These are phyloP conservation scores for Chionomys nivalis DNA, from an alignment of 2,113 vertebrate genomes.

Conservation along the genomic window DNA sequence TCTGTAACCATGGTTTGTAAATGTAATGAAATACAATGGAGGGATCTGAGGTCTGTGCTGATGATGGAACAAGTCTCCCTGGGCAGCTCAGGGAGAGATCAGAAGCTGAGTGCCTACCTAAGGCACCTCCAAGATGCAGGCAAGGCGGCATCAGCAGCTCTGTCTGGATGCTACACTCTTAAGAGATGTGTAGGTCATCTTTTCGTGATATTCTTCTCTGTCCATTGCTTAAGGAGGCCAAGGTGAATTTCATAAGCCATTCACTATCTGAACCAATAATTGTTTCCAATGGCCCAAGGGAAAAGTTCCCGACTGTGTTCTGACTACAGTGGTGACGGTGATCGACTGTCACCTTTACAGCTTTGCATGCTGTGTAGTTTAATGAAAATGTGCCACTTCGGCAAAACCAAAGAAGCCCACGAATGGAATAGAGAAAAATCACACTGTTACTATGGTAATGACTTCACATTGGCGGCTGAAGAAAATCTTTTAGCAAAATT, in stretches of 20 bases:
- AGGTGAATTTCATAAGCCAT: slow-evolving; percentile 73
- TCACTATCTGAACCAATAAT: slow-evolving; percentile 67
- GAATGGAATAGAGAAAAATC: slow-evolving; percentile 80
- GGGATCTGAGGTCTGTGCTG: not conserved
- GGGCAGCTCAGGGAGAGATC: not conserved
- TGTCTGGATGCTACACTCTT: not conserved
- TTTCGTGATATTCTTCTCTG: slow-evolving; percentile 35
- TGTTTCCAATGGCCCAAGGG: slow-evolving; percentile 73
- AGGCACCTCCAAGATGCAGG: not conserved
- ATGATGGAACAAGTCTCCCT: not conserved
- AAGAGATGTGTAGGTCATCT: not conserved
- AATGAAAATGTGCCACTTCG: slow-evolving; percentile 82
- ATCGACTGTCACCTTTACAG: slow-evolving; percentile 72
- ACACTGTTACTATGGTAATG: slow-evolving; percentile 74
- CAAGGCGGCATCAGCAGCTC: not conserved
- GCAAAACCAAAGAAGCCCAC: slow-evolving; percentile 77
- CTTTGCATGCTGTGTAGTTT: slow-evolving; percentile 73
- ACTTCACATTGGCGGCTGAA: slow-evolving; percentile 73
- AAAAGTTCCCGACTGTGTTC: slow-evolving; percentile 49
- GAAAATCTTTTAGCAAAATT: slow-evolving; percentile 83
- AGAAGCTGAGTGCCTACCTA: not conserved
- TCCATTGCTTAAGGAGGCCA: slow-evolving; percentile 28
- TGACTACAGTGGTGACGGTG: slow-evolving; percentile 51
- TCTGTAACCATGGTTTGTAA: not conserved
- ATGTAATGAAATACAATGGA: not conserved